Evolutionary conservation across 2,797 vertebrate genomes (phyloP).

Genomic region (Podarcis siculus): DNA sequence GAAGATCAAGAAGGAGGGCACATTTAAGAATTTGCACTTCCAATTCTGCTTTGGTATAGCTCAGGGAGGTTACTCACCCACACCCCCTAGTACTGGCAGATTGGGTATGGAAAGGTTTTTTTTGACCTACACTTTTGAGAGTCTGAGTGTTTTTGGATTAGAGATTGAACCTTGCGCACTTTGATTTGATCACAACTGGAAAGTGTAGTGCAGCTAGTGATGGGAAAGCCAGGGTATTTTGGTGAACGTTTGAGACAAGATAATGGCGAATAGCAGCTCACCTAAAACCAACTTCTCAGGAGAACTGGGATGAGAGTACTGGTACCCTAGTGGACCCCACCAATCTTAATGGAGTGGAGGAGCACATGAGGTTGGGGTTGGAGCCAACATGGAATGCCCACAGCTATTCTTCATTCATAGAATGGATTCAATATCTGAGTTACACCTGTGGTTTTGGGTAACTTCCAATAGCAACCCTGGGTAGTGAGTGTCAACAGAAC

Average conservation of each 20-base stretch:
- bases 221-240: not conserved
- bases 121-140: too few species aligned
- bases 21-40: not conserved
- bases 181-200: not conserved
- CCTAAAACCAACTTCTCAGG: not conserved
- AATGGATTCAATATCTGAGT: not conserved
- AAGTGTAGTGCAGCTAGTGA: not conserved
- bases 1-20: not conserved
- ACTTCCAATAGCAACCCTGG: not conserved
- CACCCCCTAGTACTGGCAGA: not conserved
- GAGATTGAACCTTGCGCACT: not conserved
- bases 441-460: not conserved
- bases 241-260: too few species aligned
- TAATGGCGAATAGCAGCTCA: not conserved
- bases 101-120: not conserved
- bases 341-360: too few species aligned
- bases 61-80: not conserved
- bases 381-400: not conserved
- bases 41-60: not conserved
- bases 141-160: too few species aligned
- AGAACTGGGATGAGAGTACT: not conserved
- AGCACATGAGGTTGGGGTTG: too few species aligned
- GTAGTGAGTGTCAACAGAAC: not conserved
- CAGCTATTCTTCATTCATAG: not conserved
- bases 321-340: not conserved